Evolutionary conservation across 2,113 vertebrate genomes (phyloP), one percentile per base, ranked within the genome.

Genomic region (Vidua chalybeata): DNA sequence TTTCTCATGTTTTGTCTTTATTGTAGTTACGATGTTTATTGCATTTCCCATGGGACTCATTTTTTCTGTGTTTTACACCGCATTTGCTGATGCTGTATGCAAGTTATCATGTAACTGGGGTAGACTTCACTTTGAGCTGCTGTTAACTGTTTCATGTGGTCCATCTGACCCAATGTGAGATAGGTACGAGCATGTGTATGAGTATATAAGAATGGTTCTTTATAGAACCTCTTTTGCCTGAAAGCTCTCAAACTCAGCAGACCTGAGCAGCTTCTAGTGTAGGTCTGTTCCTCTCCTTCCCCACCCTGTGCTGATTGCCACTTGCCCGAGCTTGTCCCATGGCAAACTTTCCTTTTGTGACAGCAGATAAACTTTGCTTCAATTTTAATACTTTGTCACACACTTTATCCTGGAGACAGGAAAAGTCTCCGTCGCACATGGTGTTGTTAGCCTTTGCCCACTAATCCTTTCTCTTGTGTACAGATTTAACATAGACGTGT

Each of bases 11-110:
- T 56, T n/a, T 64, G 9, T 74, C 35, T 41, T 75, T 66, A 49
- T 23, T 58, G 19, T n/a, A 49, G 13, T 41, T 30, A 56, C 10
- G 51, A 55, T 0, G 3, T 86, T 68, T 74, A 77, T 89, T 93
- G 85, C 76, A 73, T 84, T 79, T 55, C 31, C 15, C 6, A 15
- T 7, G 13, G 33, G 4, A 52, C 51, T 55, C 12, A 22, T 73
- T 96, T 87, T n/a, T 95, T 89, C 67, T 78, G 56, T 67, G 41
- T 18, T 94, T 96, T 67, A 61, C 3, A 11, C 59, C 83, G n/a
- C 74, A 55, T 85, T 93, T 94, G 72, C 83, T 95, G 62, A 64
- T 86, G 64, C 63, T 94, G 27, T 55, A 62, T 95, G 56, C 58
- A 58, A 92, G 68, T 87, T 63, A 68, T 1, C 5, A 3, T 54